Percentiles rank a stretch among this genome's conserved stretches.
Conservation (phyloP, 2,888 invertebrate species). For the Augiades crinisus region DNA sequence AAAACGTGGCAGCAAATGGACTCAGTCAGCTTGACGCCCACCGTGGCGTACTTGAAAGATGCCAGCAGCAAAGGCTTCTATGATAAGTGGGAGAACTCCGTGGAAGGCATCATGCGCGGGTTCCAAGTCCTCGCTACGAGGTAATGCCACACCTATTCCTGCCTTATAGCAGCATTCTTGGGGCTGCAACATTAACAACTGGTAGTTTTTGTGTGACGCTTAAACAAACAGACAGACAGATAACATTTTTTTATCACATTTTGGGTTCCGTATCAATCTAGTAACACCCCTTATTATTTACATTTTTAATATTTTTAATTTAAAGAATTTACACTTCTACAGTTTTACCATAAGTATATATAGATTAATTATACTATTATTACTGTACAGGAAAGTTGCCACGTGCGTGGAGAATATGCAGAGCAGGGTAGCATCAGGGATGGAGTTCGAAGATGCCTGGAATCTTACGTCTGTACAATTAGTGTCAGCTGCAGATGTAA, state of each 20-base stretch:
- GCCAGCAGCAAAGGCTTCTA: constrained; percentile 40
- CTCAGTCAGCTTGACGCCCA: constrained; percentile 82
- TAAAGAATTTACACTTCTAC: constrained; percentile 24
- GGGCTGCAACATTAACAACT: no score
- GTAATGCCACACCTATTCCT: no score
- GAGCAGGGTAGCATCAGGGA: constrained; percentile 82
- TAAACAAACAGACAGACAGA: no score
- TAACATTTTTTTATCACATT: no score
- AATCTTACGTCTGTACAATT: constrained; percentile 92
- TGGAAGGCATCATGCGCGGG: constrained; percentile 79
- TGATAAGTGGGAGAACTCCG: constrained; percentile 62
- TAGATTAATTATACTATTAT: not conserved
- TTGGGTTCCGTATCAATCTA: no score
- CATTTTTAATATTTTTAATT: no score
- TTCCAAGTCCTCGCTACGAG: constrained; percentile 83
- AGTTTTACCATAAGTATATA: not conserved
- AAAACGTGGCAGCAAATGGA: constrained; percentile 87
- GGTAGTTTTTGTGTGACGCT: no score
- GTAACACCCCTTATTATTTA: no score
- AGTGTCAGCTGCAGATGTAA: constrained; percentile 90
- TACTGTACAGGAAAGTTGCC: constrained; percentile 84
- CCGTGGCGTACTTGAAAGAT: constrained; percentile 84
- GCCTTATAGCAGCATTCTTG: no score
- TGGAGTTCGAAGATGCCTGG: constrained; percentile 89
- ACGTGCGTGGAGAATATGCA: constrained; percentile 85